These are phyloP conservation scores for Alosa alosa DNA, from an alignment of 2,113 vertebrate species.

Conservation along the genomic window DNA sequence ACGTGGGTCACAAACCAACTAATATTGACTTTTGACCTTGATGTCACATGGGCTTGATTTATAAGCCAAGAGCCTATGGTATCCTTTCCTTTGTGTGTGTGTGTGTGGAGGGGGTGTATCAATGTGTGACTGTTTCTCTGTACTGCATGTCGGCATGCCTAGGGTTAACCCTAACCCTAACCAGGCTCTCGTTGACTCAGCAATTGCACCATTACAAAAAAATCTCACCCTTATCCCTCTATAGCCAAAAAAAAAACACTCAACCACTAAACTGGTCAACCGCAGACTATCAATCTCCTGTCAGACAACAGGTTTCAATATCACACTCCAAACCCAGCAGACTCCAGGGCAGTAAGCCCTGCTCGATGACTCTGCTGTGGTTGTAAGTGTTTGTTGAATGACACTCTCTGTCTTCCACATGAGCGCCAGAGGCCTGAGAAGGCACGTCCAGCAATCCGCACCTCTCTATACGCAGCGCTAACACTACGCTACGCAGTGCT, in stretches of 20 bases:
- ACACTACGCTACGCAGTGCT: neutral
- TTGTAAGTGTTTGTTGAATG: neutral
- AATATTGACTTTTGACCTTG: neutral
- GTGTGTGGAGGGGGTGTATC: too few relatives aligned
- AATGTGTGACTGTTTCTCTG: too few relatives aligned
- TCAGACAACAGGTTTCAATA: neutral
- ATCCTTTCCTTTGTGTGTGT: neutral
- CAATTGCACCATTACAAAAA: neutral
- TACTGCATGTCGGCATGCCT: too few relatives aligned
- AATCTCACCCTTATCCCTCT: neutral
- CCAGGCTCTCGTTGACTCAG: neutral
- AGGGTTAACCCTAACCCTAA: neutral
- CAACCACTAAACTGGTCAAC: neutral
- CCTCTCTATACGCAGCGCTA: neutral
- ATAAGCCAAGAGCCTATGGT: neutral
- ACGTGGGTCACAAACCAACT: neutral
- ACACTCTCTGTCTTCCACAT: neutral
- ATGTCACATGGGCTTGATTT: neutral
- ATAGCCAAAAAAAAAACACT: neutral
- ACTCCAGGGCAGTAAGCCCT: neutral
- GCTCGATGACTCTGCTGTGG: neutral
- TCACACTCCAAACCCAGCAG: neutral
- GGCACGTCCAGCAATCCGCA: neutral
- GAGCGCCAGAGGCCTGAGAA: neutral
- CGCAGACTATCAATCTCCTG: neutral